Conservation (phyloP, 2,113 vertebrate species). For the Egretta garzetta region DNA sequence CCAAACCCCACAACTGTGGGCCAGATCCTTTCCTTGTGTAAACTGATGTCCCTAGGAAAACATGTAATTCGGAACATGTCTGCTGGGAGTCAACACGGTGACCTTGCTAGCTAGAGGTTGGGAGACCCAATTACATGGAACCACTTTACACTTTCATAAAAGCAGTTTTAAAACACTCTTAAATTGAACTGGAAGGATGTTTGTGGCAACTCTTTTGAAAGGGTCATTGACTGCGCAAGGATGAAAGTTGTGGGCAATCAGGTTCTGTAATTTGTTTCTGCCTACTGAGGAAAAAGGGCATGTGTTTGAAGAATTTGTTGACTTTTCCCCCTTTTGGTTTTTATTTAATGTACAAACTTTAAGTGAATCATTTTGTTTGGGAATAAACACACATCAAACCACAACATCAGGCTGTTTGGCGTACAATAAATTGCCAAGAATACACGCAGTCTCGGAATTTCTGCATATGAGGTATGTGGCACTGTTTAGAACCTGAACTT, state of each 20-base stretch:
- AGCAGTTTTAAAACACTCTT: background rate
- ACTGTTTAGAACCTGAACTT: background rate
- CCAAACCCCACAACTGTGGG: background rate
- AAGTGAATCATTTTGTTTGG: background rate
- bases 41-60: background rate
- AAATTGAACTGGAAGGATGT: background rate
- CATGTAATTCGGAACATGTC: background rate
- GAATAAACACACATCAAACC: background rate
- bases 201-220: slow-evolving; percentile 19
- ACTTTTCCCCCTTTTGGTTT: background rate
- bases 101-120: background rate
- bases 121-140: background rate
- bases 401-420: background rate
- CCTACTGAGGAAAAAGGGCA: background rate
- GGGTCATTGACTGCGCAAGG: slow-evolving; percentile 29
- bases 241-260: slow-evolving; percentile 23
- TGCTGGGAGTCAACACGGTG: background rate
- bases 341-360: background rate
- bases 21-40: background rate
- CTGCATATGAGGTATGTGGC: background rate
- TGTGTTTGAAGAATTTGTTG: background rate
- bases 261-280: slow-evolving; percentile 23
- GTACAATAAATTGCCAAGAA: background rate
- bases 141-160: background rate
- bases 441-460: background rate